Percentiles rank a stretch among this genome's conserved stretches.
These are phyloP conservation scores for Peromyscus californicus DNA, from an alignment of 2,113 vertebrate genomes.

Conservation along the genomic window DNA sequence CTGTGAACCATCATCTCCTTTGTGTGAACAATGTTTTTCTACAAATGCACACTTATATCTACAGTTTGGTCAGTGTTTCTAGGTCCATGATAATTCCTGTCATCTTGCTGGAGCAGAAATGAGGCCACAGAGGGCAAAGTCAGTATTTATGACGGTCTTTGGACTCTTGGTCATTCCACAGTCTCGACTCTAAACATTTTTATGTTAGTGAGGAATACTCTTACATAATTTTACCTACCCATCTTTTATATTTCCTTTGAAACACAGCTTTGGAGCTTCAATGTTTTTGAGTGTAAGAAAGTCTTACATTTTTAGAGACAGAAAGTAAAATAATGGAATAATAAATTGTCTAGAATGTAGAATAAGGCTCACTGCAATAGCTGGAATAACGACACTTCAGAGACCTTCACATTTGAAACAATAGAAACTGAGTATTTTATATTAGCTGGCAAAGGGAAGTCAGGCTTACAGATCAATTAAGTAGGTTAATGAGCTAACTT, in stretches of 20 bases:
- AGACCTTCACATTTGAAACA: background rate
- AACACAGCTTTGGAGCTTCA: background rate
- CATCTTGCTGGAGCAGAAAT: background rate
- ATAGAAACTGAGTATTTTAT: background rate
- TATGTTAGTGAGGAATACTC: background rate
- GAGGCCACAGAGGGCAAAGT: no score
- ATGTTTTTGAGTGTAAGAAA: background rate
- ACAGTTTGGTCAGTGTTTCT: background rate
- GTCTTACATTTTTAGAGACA: background rate
- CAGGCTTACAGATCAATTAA: conserved; percentile 17
- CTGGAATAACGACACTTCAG: background rate
- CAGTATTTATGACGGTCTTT: background rate
- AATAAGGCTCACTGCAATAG: background rate
- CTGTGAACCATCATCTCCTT: background rate
- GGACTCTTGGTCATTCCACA: background rate
- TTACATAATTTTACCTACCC: background rate
- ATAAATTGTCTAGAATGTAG: background rate
- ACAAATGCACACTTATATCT: background rate
- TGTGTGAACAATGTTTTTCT: background rate
- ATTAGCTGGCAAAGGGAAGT: background rate
- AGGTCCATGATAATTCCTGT: background rate
- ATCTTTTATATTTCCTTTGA: background rate
- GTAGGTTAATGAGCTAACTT: background rate
- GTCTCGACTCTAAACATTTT: background rate
- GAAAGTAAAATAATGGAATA: background rate